phyloP scores from a whole-genome alignment of 2,113 vertebrate species.

The Psittacus erithacus region DNA sequence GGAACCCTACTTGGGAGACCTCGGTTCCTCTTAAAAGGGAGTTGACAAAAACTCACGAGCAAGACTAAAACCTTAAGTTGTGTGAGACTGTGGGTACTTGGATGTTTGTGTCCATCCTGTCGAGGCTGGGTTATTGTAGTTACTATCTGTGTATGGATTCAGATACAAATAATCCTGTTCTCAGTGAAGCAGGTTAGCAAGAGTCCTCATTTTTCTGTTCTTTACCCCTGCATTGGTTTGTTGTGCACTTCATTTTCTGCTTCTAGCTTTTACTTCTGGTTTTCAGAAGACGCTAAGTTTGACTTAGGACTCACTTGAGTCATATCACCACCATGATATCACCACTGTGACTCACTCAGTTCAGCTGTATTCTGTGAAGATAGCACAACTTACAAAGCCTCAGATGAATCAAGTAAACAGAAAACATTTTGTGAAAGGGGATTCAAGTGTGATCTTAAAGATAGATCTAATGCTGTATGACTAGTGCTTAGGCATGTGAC shows the following conservation, averaged over 20 bases:
- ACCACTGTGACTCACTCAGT: neutral
- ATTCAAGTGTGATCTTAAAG: neutral
- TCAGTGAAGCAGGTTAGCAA: neutral
- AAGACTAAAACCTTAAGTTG: neutral
- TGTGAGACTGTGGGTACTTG: neutral
- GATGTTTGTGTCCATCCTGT: neutral
- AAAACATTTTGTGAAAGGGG: neutral
- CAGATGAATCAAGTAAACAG: neutral
- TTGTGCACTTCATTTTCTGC: neutral
- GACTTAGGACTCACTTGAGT: neutral
- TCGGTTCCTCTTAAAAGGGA: neutral
- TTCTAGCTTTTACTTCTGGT: neutral
- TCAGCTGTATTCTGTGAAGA: neutral
- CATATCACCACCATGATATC: neutral
- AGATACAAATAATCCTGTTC: neutral
- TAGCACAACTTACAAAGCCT: neutral
- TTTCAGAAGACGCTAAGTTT: neutral
- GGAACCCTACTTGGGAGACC: neutral
- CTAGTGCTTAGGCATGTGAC: neutral
- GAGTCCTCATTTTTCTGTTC: neutral
- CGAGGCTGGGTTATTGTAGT: neutral
- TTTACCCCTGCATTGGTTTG: neutral
- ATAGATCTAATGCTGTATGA: neutral
- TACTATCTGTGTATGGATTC: neutral
- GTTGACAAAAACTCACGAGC: neutral